Conservation (phyloP, 1,140 invertebrate genomes). For the Tachypleus tridentatus region DNA sequence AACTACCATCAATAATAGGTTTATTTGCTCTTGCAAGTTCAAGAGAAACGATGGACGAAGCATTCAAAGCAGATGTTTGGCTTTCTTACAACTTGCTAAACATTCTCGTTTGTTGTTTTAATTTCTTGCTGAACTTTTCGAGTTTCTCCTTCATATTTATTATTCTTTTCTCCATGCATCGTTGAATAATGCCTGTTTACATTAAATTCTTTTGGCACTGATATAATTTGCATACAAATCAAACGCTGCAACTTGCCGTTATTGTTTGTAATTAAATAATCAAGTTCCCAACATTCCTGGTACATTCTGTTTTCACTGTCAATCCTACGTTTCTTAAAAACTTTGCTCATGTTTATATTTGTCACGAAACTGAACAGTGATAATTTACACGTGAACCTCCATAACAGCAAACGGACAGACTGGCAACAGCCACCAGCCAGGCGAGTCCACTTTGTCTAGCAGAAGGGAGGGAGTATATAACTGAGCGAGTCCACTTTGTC, state of each 20-base stretch:
- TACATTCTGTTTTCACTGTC: no score
- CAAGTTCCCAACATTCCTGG: background rate
- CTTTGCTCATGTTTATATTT: no score
- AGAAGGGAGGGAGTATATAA: no score
- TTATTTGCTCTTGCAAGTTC: constrained; percentile 3
- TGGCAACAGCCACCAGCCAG: no score
- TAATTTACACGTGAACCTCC: no score
- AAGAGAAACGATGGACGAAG: constrained; percentile 5
- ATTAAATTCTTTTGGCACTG: constrained; percentile 3
- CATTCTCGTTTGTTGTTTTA: background rate
- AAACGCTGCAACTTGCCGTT: constrained; percentile 1
- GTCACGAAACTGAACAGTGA: no score
- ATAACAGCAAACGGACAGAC: no score
- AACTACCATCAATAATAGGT: constrained; percentile 6
- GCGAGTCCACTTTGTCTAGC: no score
- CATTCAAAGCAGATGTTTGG: background rate
- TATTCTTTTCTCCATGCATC: background rate
- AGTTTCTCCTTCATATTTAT: constrained; percentile 2
- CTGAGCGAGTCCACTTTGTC: no score
- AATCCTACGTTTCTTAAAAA: no score
- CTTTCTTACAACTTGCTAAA: background rate
- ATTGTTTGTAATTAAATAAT: background rate
- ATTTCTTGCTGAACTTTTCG: background rate
- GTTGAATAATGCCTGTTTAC: background rate
- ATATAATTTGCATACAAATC: constrained; percentile 6